Conservation (phyloP, 2,113 vertebrate species). For the Dinomys branickii region DNA sequence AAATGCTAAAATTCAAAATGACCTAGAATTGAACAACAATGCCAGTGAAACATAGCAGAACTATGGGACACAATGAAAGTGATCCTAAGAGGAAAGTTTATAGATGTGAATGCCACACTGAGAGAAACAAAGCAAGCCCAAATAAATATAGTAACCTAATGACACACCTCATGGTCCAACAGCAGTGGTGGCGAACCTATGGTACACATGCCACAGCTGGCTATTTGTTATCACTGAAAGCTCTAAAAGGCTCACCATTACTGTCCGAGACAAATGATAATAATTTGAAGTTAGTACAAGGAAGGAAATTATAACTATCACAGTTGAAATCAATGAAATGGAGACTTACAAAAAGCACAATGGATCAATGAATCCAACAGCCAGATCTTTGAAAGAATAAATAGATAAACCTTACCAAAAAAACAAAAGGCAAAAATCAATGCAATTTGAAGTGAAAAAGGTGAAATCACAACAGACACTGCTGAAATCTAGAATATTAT, state of each 20-base stretch:
- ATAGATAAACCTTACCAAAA: neutral
- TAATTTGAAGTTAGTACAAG: neutral
- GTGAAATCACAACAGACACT: neutral
- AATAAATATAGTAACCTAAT: neutral
- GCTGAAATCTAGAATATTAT: neutral
- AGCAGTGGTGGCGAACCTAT: neutral
- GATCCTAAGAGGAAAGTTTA: neutral
- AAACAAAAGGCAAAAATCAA: neutral
- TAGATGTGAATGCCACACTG: neutral
- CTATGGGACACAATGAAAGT: neutral
- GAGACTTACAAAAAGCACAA: neutral
- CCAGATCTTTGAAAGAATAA: neutral
- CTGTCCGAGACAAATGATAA: neutral
- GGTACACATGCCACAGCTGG: neutral
- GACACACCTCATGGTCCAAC: neutral
- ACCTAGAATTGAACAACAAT: neutral
- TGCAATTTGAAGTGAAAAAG: neutral
- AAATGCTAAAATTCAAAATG: neutral
- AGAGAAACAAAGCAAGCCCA: neutral
- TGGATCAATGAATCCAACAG: neutral
- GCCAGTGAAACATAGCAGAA: neutral
- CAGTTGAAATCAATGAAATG: neutral
- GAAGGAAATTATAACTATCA: neutral
- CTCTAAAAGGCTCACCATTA: neutral
- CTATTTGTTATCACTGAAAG: neutral